These are phyloP conservation scores for Microchrysa polita DNA, from an alignment of 2,888 invertebrate genomes.

Conservation along the genomic window DNA sequence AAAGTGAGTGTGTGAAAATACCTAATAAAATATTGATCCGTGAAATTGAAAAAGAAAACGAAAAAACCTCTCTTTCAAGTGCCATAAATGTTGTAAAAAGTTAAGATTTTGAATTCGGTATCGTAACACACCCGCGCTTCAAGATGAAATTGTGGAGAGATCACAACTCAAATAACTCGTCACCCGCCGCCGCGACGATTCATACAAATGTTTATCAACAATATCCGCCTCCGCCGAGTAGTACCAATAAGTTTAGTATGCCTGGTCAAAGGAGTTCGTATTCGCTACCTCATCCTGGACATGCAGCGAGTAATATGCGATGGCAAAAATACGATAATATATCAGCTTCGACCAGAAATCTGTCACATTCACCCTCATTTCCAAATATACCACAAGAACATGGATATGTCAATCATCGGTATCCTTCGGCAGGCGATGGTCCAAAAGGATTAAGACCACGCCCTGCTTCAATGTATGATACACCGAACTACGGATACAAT, in stretches of 20 bases:
- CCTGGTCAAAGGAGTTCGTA: slow-evolving; percentile 54
- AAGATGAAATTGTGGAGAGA: slow-evolving; percentile 45
- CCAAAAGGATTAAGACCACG: slow-evolving; percentile 45
- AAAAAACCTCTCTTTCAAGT: slow-evolving; percentile 9
- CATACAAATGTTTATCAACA: slow-evolving; percentile 50
- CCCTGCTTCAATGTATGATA: slow-evolving; percentile 53
- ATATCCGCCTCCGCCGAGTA: slow-evolving; percentile 51
- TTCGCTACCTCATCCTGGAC: slow-evolving; percentile 55
- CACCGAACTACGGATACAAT: slow-evolving; percentile 49
- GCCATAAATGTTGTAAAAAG: slow-evolving; percentile 14
- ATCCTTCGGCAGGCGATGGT: slow-evolving; percentile 6
- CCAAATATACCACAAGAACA: slow-evolving; percentile 51
- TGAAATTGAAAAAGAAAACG: slow-evolving; percentile 1
- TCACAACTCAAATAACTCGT: slow-evolving; percentile 43
- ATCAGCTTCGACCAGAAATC: slow-evolving; percentile 50
- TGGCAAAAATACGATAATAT: slow-evolving; percentile 52
- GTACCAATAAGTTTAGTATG: slow-evolving; percentile 52
- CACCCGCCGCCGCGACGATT: slow-evolving; percentile 40
- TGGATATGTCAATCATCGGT: slow-evolving; percentile 47
- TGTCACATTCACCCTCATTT: slow-evolving; percentile 53
- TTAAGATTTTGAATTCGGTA: neutral
- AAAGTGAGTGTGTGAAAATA: slow-evolving; percentile 10
- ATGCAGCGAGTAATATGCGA: slow-evolving; percentile 54
- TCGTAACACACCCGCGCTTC: too few species aligned
- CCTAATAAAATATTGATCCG: neutral